Evolutionary conservation across 1,140 invertebrate genomes (phyloP), one percentile per base, ranked within the genome.

Genomic region (Sycobia sp.): DNA sequence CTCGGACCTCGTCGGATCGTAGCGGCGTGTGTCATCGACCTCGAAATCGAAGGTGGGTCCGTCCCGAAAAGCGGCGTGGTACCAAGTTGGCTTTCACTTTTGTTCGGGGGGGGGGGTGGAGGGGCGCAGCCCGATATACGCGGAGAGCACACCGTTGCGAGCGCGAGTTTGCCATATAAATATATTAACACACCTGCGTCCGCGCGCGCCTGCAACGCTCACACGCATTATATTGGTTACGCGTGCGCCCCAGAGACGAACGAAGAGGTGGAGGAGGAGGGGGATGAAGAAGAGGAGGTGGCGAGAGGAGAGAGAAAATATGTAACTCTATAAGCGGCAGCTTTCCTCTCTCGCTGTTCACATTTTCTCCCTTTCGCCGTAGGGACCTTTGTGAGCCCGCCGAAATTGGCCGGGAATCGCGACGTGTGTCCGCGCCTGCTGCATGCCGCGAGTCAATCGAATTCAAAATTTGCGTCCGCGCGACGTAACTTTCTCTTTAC

Each of bases 31-130:
- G 75, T 76, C 76, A 71, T 77, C 72, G 74, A 78, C 76, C 75
- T 76, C 75, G 69, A 73, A 74, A 70, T 68, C 69, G 69, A 74
- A 75, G 72, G 72, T 73, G 73, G 70, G 69, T 59, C 67, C 68
- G 67, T 63, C 70, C 70, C 73, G 70, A 77, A 79, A 75, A 75
- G 68, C 66, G 62, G 62, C 69, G n/a, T n/a, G 64, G 64, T 69
- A 65, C 69, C 73, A 71, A 70, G 65, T 69, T 74, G 73, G 72
- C 78, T 80, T 80, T 80, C 77, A 80, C 78, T 80, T 80, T 79
- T 80, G 71, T 74, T 73, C 57, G 14, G 16, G 38, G 29, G 49
- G 41, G 41, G 38, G 57, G 18, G 23, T 36, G 10, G 27, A 38
- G 58, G 38, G 22, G 49, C n/a, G n/a, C n/a, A n/a, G n/a, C n/a